Percentiles rank a stretch among this genome's conserved stretches.
phyloP scores from a whole-genome alignment of 2,888 invertebrate species.

The Volucella bombylans region DNA sequence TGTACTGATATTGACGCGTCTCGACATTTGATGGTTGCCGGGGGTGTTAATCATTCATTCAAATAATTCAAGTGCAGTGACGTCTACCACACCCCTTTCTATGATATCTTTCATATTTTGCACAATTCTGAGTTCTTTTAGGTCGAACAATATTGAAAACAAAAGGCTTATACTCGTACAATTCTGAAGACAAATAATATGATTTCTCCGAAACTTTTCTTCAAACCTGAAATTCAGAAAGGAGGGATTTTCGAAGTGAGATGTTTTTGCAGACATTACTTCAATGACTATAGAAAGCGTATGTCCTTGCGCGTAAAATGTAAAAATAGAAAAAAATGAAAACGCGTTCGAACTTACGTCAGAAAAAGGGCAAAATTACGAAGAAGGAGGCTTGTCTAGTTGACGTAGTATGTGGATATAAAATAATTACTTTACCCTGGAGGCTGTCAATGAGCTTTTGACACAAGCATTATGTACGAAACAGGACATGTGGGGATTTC shows the following conservation, averaged over 20 bases:
- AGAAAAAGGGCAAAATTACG: conserved; percentile 25
- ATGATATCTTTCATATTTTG: neutral
- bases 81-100: conserved; percentile 36
- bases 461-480: conserved; percentile 13
- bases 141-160: neutral
- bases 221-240: neutral
- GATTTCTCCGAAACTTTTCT: neutral
- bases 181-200: neutral
- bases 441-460: conserved; percentile 32
- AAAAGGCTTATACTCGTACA: neutral
- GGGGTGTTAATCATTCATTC: conserved; percentile 44
- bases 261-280: neutral
- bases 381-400: conserved; percentile 55
- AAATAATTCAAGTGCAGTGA: conserved; percentile 36
- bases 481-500: conserved; percentile 21
- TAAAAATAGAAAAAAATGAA: conserved; percentile 37
- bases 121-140: neutral
- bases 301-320: conserved; percentile 14
- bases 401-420: conserved; percentile 46
- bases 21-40: too few species aligned
- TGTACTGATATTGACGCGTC: conserved; percentile 18
- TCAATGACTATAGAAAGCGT: neutral
- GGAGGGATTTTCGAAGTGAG: neutral
- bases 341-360: conserved; percentile 22
- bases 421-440: conserved; percentile 43